Percentiles rank a stretch among this genome's conserved stretches.
Evolutionary conservation across 1,140 invertebrate species (phyloP).

Genomic region (Heliconius eleuchia): DNA sequence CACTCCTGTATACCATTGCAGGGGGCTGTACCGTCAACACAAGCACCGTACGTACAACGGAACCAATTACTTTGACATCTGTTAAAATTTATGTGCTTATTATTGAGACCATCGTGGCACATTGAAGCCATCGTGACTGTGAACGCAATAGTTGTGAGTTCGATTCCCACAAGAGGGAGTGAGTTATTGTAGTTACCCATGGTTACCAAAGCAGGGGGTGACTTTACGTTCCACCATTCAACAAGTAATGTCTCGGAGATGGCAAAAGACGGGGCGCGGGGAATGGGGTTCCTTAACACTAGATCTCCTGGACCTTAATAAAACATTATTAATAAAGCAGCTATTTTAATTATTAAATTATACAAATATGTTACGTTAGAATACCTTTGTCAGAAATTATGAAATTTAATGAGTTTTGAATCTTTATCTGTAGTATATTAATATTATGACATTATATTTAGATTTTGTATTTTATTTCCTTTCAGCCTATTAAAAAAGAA

Average conservation of each 20-base stretch:
- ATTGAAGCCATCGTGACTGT: not conserved
- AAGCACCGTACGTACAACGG: constrained; percentile 83
- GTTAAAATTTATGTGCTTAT: not conserved
- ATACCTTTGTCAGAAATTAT: too few species aligned
- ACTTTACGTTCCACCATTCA: not conserved
- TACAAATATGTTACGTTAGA: too few species aligned
- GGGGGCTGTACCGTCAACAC: constrained; percentile 84
- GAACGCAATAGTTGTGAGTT: not conserved
- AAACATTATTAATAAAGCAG: too few species aligned
- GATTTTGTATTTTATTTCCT: too few species aligned
- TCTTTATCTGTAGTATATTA: too few species aligned
- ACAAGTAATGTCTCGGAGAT: not conserved
- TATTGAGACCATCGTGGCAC: not conserved
- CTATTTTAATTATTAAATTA: too few species aligned
- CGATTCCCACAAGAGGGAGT: not conserved
- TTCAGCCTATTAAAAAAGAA: too few species aligned
- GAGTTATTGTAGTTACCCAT: not conserved
- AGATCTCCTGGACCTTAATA: too few species aligned
- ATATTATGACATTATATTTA: too few species aligned
- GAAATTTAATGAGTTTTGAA: too few species aligned
- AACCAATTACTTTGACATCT: constrained; percentile 75
- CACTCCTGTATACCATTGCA: constrained; percentile 67
- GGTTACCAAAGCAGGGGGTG: not conserved
- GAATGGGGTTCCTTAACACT: too few species aligned
- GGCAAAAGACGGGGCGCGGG: too few species aligned